A percentile compares a stretch with the other conserved stretches of the same genome.
These are phyloP conservation scores for Candidula unifasciata DNA, from an alignment of 2,888 invertebrate species.

Conservation along the genomic window DNA sequence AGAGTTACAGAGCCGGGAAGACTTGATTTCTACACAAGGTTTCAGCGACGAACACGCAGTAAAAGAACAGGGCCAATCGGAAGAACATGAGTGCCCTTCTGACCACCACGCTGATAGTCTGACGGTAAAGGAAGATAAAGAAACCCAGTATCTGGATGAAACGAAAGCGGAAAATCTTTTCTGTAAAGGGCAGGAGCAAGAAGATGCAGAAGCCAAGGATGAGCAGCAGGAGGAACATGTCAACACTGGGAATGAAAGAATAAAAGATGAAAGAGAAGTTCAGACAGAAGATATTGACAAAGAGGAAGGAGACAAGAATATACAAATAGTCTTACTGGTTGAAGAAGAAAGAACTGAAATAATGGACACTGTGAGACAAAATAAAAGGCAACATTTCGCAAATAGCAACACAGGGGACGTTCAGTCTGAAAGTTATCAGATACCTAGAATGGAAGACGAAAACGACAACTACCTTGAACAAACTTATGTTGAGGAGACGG, in stretches of 20 bases:
- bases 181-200: background rate
- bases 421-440: background rate
- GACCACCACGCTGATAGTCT: too few species aligned
- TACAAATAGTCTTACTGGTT: background rate
- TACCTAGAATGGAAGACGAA: background rate
- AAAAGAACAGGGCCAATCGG: too few species aligned
- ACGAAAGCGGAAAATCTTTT: background rate
- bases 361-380: too few species aligned
- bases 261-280: background rate
- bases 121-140: background rate
- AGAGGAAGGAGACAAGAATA: background rate
- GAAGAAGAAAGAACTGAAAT: background rate
- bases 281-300: slow-evolving; percentile 23
- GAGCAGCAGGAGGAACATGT: background rate
- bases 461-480: slow-evolving; percentile 11
- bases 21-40: background rate
- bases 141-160: background rate
- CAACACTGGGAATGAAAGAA: background rate
- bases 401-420: background rate
- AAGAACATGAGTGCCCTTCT: background rate
- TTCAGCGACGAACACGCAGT: background rate
- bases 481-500: background rate
- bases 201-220: slow-evolving; percentile 14
- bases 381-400: too few species aligned
- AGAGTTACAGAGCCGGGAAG: background rate